These are phyloP conservation scores for Abscondita cerata DNA, from an alignment of 2,888 invertebrate species.

Conservation along the genomic window DNA sequence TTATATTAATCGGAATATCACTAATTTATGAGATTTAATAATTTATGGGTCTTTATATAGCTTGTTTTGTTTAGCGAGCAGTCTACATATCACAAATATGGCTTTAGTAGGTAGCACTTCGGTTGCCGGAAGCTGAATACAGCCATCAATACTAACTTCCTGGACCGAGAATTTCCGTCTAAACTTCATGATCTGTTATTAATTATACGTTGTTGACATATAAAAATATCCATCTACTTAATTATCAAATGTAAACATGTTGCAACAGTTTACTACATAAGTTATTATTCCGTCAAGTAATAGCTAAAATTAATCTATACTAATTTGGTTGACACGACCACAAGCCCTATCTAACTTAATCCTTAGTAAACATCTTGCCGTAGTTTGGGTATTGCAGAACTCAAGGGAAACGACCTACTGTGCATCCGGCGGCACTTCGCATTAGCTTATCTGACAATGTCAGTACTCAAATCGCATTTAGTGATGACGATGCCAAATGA, in stretches of 20 bases:
- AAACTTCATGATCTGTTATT: constrained; percentile 21
- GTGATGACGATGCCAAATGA: constrained; percentile 28
- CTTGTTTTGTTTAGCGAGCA: constrained; percentile 35
- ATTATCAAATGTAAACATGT: not conserved
- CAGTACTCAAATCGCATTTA: constrained; percentile 29
- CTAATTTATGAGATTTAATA: constrained; percentile 37
- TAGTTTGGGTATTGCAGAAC: constrained; percentile 22
- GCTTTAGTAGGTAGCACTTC: constrained; percentile 30
- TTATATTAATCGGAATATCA: constrained; percentile 23
- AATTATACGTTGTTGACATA: constrained; percentile 12
- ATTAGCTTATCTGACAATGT: constrained; percentile 31
- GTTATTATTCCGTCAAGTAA: not conserved
- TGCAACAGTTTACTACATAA: not conserved
- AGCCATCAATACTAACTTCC: constrained; percentile 36
- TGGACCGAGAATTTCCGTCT: constrained; percentile 24
- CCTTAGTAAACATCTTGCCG: constrained; percentile 22
- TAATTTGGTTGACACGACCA: constrained; percentile 21
- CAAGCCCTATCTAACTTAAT: constrained; percentile 20
- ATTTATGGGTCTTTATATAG: constrained; percentile 33
- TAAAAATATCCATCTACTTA: not conserved
- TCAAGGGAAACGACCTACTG: constrained; percentile 24
- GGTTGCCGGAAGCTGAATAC: constrained; percentile 35
- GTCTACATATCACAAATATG: constrained; percentile 36
- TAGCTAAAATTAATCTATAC: constrained; percentile 16
- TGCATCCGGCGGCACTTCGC: constrained; percentile 32